phyloP scores from a whole-genome alignment of 1,140 invertebrate genomes.

The Musca domestica region DNA sequence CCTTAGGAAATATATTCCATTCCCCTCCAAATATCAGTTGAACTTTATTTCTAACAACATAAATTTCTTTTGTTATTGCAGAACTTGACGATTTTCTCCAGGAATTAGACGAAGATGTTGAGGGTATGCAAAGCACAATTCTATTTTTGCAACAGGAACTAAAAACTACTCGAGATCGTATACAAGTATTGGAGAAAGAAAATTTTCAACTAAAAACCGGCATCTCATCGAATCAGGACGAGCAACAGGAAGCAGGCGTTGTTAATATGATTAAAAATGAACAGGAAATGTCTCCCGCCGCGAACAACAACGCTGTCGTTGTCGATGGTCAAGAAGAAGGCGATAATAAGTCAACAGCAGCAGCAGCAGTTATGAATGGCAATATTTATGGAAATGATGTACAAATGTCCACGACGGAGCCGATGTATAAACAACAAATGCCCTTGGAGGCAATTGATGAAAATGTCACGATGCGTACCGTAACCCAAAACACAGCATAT shows the following conservation, averaged over 20 bases:
- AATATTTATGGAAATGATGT: background rate
- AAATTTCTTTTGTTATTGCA: constrained; percentile 54
- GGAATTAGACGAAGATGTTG: constrained; percentile 95
- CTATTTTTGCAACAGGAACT: constrained; percentile 91
- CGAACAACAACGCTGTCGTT: background rate
- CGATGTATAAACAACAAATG: too few species aligned
- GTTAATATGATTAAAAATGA: background rate
- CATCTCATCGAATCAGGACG: background rate
- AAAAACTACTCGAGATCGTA: constrained; percentile 69
- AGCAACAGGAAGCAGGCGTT: constrained; percentile 22
- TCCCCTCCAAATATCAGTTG: background rate
- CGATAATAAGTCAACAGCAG: too few species aligned
- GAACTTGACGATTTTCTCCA: constrained; percentile 94
- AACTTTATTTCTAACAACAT: background rate
- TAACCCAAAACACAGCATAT: constrained; percentile 17
- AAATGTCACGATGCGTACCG: constrained; percentile 22
- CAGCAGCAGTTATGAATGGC: constrained; percentile 22
- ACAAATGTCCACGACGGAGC: constrained; percentile 8
- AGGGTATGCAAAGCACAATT: constrained; percentile 97
- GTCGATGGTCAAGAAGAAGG: background rate
- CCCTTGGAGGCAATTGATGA: constrained; percentile 44
- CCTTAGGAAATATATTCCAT: too few species aligned
- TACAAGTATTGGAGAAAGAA: constrained; percentile 46
- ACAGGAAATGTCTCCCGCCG: background rate
- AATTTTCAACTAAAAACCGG: constrained; percentile 37